Evolutionary conservation across 2,797 vertebrate genomes (phyloP).

Genomic region (Sebastiscus albofasciatus): DNA sequence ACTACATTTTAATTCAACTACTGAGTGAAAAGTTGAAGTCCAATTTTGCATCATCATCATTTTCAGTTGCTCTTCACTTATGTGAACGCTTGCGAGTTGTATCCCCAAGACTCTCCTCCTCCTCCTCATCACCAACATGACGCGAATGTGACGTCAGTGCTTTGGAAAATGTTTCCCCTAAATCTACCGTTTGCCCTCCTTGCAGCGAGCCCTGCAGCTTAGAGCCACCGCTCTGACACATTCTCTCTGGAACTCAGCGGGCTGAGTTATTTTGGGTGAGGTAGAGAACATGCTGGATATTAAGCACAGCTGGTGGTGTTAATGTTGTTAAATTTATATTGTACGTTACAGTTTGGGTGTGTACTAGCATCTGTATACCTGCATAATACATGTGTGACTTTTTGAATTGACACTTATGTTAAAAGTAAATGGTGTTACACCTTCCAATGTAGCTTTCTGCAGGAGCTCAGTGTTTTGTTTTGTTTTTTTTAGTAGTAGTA

Average conservation of each 20-base stretch:
- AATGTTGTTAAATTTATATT: conserved; percentile 52
- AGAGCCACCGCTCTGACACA: conserved; percentile 11
- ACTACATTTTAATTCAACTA: no score
- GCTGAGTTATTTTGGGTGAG: conserved; percentile 65
- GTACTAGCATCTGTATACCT: neutral
- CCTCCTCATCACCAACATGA: neutral
- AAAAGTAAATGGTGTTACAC: neutral
- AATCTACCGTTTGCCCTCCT: neutral
- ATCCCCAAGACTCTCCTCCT: neutral
- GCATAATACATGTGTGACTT: neutral
- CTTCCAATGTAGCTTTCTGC: neutral
- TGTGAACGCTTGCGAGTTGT: neutral
- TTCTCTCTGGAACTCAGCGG: conserved; percentile 12
- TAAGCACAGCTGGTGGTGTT: conserved; percentile 54
- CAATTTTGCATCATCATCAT: neutral
- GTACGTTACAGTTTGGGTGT: neutral
- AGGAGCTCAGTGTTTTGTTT: neutral
- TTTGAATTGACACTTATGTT: neutral
- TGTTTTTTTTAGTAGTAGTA: neutral
- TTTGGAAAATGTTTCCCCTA: neutral
- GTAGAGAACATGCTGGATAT: conserved; percentile 45
- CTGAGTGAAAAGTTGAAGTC: neutral
- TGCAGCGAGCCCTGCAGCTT: conserved; percentile 6
- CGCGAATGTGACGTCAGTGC: neutral
- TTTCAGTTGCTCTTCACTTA: neutral